phyloP scores from a whole-genome alignment of 2,113 vertebrate species.

The Tiliqua scincoides region DNA sequence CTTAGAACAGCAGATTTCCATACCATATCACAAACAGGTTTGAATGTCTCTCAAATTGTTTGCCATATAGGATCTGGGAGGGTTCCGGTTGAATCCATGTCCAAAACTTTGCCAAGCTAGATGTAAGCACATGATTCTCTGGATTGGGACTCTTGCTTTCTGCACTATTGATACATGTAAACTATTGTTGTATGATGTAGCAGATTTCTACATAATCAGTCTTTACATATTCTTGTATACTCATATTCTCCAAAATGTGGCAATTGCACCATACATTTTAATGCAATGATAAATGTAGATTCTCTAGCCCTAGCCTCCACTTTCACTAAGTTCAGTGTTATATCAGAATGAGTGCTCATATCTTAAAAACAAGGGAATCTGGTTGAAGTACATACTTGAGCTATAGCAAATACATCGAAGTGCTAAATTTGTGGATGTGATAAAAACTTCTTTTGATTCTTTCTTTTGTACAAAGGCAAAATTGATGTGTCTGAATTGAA shows the following conservation, averaged over 20 bases:
- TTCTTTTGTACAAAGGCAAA: conserved; percentile 84
- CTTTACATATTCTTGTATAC: not conserved
- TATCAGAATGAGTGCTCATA: not conserved
- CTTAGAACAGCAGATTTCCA: not conserved
- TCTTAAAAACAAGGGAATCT: conserved; percentile 11
- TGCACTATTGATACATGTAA: conserved; percentile 1
- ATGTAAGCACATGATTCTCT: not conserved
- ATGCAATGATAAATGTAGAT: not conserved
- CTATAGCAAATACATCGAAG: conserved; percentile 15
- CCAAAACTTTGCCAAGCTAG: not conserved
- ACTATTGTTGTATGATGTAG: not conserved
- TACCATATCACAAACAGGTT: not conserved
- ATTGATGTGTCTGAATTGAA: conserved; percentile 82
- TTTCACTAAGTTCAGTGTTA: not conserved
- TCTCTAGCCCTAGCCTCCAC: not conserved
- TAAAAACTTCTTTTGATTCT: conserved; percentile 45
- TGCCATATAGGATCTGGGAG: not conserved
- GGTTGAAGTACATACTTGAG: not conserved
- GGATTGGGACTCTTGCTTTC: not conserved
- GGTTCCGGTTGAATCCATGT: not conserved
- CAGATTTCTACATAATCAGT: not conserved
- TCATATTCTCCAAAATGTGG: not conserved
- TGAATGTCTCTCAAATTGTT: not conserved
- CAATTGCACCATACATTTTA: not conserved
- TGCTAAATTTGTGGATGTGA: conserved; percentile 30